Conservation (phyloP, 2,113 vertebrate species). For the Vimba vimba region DNA sequence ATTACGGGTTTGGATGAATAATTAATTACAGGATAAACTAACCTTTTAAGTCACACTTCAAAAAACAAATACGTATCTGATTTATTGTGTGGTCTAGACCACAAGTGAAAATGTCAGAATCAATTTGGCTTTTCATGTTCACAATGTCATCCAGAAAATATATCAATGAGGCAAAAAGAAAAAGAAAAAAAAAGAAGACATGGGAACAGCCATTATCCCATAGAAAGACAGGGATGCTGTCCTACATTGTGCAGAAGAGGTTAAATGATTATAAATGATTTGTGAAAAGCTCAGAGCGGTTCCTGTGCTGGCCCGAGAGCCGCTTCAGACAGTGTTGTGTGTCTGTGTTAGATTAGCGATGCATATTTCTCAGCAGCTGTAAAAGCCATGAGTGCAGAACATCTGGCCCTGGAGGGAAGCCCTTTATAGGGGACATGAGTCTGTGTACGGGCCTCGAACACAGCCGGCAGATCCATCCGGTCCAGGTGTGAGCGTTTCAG, state of each 20-base stretch:
- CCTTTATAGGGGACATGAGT: slow-evolving; percentile 63
- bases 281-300: too few species aligned
- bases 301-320: too few species aligned
- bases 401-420: slow-evolving; percentile 62
- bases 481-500: slow-evolving; percentile 53
- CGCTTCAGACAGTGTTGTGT: not conserved
- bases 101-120: too few species aligned
- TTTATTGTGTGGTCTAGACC: not conserved
- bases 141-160: too few species aligned
- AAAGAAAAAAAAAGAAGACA: not conserved
- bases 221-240: not conserved
- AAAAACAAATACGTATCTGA: not conserved
- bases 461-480: slow-evolving; percentile 63
- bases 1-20: too few species aligned
- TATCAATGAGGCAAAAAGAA: not conserved
- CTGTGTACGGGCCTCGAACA: slow-evolving; percentile 48
- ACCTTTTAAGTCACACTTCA: too few species aligned
- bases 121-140: too few species aligned
- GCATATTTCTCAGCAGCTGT: slow-evolving; percentile 66
- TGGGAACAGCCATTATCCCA: not conserved
- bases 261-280: not conserved
- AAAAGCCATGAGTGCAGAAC: slow-evolving; percentile 59
- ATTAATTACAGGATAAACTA: too few species aligned
- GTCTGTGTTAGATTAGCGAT: slow-evolving; percentile 63
- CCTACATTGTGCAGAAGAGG: not conserved